Conservation (phyloP, 2,797 vertebrate species). For the Poecile montanus region DNA sequence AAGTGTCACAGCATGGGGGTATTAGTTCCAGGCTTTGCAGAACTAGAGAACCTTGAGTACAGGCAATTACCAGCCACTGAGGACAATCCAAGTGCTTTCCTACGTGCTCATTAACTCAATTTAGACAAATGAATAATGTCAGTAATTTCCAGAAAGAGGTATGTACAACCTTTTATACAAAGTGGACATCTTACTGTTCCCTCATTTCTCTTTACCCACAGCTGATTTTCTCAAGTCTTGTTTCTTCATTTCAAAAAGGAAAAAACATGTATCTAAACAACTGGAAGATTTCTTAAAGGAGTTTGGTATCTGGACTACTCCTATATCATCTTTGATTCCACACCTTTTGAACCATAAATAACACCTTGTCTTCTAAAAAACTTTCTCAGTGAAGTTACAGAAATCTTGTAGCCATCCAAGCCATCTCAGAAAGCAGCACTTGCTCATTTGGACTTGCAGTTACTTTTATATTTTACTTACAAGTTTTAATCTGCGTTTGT, state of each 20-base stretch:
- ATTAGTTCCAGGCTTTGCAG: not conserved
- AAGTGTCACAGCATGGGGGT: not conserved
- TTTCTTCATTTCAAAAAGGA: not conserved
- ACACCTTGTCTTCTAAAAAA: not conserved
- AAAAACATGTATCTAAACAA: not conserved
- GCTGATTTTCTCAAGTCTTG: not conserved
- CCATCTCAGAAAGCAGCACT: not conserved
- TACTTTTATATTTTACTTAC: not conserved
- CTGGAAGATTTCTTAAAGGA: not conserved
- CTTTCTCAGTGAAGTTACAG: not conserved
- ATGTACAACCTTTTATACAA: not conserved
- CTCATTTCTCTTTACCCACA: not conserved
- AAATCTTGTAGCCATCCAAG: not conserved
- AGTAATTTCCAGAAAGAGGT: conserved; percentile 20
- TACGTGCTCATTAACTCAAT: conserved; percentile 8
- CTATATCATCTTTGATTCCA: not conserved
- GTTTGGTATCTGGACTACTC: not conserved
- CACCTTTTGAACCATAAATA: not conserved
- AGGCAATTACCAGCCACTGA: conserved; percentile 21
- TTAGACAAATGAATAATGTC: conserved; percentile 33
- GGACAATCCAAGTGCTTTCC: not conserved
- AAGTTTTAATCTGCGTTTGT: not conserved
- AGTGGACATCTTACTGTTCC: not conserved
- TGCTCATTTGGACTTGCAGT: not conserved
- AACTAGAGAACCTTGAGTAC: not conserved